phyloP scores from a whole-genome alignment of 2,113 vertebrate species.

The Chamaea fasciata region DNA sequence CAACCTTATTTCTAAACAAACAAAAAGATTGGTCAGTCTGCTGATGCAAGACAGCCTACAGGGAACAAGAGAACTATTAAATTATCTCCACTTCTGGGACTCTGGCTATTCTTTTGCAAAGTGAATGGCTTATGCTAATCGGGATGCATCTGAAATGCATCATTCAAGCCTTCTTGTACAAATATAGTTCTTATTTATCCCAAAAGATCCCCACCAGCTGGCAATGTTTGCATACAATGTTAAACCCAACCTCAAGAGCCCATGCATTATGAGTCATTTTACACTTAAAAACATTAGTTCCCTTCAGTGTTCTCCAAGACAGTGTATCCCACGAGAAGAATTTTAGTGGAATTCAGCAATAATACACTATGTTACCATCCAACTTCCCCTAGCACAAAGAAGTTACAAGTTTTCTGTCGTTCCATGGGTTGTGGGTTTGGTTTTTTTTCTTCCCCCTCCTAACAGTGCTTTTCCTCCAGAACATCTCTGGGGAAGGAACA shows the following conservation, averaged over 20 bases:
- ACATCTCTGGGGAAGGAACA: background rate
- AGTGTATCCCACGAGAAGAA: background rate
- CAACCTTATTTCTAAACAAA: conserved; percentile 8
- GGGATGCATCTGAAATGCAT: conserved; percentile 57
- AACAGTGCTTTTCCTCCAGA: background rate
- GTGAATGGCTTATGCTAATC: conserved; percentile 55
- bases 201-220: conserved; percentile 56
- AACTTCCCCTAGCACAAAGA: conserved; percentile 3
- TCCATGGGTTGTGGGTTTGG: rapidly evolving
- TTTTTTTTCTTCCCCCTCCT: background rate
- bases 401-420: background rate
- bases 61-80: conserved; percentile 45
- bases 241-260: conserved; percentile 39
- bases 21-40: background rate
- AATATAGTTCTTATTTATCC: conserved; percentile 59
- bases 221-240: conserved; percentile 59
- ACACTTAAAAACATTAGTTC: conserved; percentile 21
- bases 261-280: conserved; percentile 43
- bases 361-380: background rate
- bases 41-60: background rate
- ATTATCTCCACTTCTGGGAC: conserved; percentile 43
- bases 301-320: background rate
- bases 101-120: conserved; percentile 45
- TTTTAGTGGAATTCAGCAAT: background rate
- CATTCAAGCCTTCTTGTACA: conserved; percentile 43